Conservation (phyloP, 2,888 invertebrate species). For the Pomacea canaliculata region DNA sequence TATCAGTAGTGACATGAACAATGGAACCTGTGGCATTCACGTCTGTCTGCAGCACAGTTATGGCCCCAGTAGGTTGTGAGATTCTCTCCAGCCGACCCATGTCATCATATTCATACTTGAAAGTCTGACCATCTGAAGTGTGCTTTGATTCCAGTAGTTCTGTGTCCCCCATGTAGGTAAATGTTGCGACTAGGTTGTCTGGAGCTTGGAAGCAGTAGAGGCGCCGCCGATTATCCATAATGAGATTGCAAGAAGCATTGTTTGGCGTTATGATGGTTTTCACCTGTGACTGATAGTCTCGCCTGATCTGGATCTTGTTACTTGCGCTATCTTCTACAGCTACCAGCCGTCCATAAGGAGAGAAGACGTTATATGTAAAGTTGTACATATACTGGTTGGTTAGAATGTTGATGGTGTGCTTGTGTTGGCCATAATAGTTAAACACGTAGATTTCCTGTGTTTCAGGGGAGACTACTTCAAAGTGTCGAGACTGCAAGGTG, state of each 20-base stretch:
- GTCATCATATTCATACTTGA: slow-evolving; percentile 91
- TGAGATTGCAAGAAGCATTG: slow-evolving; percentile 71
- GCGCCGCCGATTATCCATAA: slow-evolving; percentile 93
- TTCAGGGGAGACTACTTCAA: slow-evolving; percentile 92
- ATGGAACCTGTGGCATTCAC: slow-evolving; percentile 68
- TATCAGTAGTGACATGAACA: slow-evolving; percentile 67
- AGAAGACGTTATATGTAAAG: slow-evolving; percentile 96
- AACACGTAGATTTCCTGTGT: slow-evolving; percentile 84
- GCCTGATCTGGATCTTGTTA: slow-evolving; percentile 82
- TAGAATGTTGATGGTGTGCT: slow-evolving; percentile 91
- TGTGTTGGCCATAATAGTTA: slow-evolving; percentile 89
- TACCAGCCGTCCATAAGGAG: slow-evolving; percentile 93
- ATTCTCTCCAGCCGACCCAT: slow-evolving; percentile 88
- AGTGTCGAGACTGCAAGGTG: slow-evolving; percentile 72
- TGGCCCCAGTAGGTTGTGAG: slow-evolving; percentile 92
- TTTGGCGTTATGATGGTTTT: slow-evolving; percentile 78
- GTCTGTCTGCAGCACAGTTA: slow-evolving; percentile 75
- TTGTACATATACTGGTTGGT: slow-evolving; percentile 95
- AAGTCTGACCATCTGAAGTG: slow-evolving; percentile 78
- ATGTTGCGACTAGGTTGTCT: slow-evolving; percentile 92
- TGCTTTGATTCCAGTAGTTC: slow-evolving; percentile 79
- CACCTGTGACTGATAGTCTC: slow-evolving; percentile 84
- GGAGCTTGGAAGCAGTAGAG: slow-evolving; percentile 88
- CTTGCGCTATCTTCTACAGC: slow-evolving; percentile 95
- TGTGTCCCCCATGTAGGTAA: slow-evolving; percentile 90